Evolutionary conservation across 2,888 invertebrate species (phyloP).

Genomic region (Microplitis manilae): DNA sequence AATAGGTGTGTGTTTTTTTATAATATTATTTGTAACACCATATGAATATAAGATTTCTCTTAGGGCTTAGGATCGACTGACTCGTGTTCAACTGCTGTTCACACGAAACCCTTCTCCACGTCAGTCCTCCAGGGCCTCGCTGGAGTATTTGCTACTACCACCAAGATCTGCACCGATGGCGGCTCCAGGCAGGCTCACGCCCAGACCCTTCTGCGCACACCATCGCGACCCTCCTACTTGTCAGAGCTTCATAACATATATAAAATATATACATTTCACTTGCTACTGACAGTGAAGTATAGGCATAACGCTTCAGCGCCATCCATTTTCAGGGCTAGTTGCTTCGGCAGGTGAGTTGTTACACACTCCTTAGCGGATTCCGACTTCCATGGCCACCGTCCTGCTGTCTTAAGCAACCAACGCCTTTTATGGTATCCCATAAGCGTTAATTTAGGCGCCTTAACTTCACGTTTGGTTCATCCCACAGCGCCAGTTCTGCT

Average conservation of each 20-base stretch:
- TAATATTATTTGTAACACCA: no score
- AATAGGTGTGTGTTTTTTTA: no score
- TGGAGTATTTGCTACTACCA: slow-evolving; percentile 75
- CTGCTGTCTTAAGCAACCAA: slow-evolving; percentile 78
- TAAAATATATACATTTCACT: no score
- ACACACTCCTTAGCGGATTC: slow-evolving; percentile 74
- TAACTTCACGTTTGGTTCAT: slow-evolving; percentile 62
- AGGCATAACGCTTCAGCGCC: slow-evolving; percentile 75
- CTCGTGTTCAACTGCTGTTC: no score
- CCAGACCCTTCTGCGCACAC: slow-evolving; percentile 72
- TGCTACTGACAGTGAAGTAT: slow-evolving; percentile 59
- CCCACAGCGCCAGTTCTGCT: slow-evolving; percentile 52
- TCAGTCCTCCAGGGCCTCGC: no score
- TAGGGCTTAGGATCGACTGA: no score
- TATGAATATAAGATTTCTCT: no score
- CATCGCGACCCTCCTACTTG: slow-evolving; percentile 65
- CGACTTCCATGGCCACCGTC: slow-evolving; percentile 85
- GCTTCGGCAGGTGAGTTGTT: slow-evolving; percentile 78
- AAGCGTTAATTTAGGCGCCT: slow-evolving; percentile 63
- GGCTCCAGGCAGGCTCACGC: slow-evolving; percentile 70
- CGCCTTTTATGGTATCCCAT: slow-evolving; percentile 72
- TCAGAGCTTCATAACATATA: no score
- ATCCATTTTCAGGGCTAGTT: slow-evolving; percentile 79
- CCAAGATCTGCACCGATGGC: slow-evolving; percentile 72
- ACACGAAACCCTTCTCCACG: no score